These are phyloP conservation scores for Pelobates fuscus DNA, from an alignment of 2,113 vertebrate genomes.

Conservation along the genomic window DNA sequence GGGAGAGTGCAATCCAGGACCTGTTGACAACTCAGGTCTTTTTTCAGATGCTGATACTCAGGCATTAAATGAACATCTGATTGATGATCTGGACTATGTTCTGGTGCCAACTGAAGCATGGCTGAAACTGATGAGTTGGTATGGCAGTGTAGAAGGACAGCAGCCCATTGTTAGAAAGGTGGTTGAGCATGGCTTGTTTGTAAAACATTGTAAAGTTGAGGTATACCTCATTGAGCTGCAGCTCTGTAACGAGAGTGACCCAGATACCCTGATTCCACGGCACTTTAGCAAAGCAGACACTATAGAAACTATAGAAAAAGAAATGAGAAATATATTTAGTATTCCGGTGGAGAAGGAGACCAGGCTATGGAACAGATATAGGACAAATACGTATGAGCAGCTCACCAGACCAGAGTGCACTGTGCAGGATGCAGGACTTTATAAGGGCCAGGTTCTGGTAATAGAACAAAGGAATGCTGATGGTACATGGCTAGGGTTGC, in stretches of 20 bases:
- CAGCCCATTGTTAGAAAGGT: slow-evolving; percentile 92
- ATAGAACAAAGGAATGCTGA: too few relatives aligned
- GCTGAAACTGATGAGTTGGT: slow-evolving; percentile 89
- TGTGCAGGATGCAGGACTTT: slow-evolving; percentile 92
- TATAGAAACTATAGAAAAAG: slow-evolving; percentile 93
- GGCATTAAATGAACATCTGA: slow-evolving; percentile 88
- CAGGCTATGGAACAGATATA: slow-evolving; percentile 93
- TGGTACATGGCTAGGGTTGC: too few relatives aligned
- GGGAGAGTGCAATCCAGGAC: slow-evolving; percentile 86
- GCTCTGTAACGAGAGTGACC: slow-evolving; percentile 87
- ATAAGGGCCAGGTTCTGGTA: slow-evolving; percentile 97
- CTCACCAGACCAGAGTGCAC: slow-evolving; percentile 92
- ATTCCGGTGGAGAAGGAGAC: slow-evolving; percentile 88
- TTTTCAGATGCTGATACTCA: slow-evolving; percentile 84
- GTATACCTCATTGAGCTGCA: slow-evolving; percentile 95
- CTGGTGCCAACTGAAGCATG: slow-evolving; percentile 90
- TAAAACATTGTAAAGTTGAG: slow-evolving; percentile 97
- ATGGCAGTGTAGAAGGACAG: slow-evolving; percentile 85
- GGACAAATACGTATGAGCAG: slow-evolving; percentile 89
- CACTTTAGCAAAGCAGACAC: slow-evolving; percentile 97
- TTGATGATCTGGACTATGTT: slow-evolving; percentile 95
- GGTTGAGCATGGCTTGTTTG: slow-evolving; percentile 94
- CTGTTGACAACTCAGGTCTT: slow-evolving; percentile 91
- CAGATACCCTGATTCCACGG: slow-evolving; percentile 80
- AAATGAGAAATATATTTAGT: slow-evolving; percentile 88